These are phyloP conservation scores for Aleiodes alternator DNA, from an alignment of 2,888 invertebrate genomes.

Conservation along the genomic window DNA sequence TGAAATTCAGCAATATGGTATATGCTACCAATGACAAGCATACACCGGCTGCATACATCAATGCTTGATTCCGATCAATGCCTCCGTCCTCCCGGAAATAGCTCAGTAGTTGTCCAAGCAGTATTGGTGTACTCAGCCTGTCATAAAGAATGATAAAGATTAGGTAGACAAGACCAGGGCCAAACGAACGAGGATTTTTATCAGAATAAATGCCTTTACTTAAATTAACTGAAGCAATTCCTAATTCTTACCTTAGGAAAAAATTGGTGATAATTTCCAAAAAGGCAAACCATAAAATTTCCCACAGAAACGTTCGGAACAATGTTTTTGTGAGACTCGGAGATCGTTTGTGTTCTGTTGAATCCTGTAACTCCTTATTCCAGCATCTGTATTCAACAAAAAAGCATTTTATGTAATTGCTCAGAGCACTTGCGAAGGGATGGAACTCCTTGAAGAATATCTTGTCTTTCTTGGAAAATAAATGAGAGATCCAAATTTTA, in stretches of 20 bases:
- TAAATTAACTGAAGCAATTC: not conserved
- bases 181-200: too few relatives aligned
- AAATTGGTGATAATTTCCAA: conserved; percentile 75
- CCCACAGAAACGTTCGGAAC: conserved; percentile 74
- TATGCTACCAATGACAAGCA: conserved; percentile 70
- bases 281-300: conserved; percentile 74
- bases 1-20: conserved; percentile 82
- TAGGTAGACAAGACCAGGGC: not conserved
- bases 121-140: conserved; percentile 82
- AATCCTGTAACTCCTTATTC: conserved; percentile 74
- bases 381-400: conserved; percentile 73
- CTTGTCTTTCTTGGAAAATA: too few relatives aligned
- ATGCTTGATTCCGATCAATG: conserved; percentile 63
- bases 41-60: conserved; percentile 70
- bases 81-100: conserved; percentile 77
- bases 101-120: conserved; percentile 81
- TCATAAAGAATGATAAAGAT: not conserved
- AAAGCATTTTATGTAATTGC: too few relatives aligned
- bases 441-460: too few relatives aligned
- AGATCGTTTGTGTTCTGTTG: conserved; percentile 63
- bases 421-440: too few relatives aligned
- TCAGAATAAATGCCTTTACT: not conserved
- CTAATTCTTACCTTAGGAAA: conserved; percentile 61
- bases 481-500: too few relatives aligned
- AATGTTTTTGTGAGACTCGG: conserved; percentile 76